Evolutionary conservation across 2,113 vertebrate genomes (phyloP).

Genomic region (Chloebia gouldiae): DNA sequence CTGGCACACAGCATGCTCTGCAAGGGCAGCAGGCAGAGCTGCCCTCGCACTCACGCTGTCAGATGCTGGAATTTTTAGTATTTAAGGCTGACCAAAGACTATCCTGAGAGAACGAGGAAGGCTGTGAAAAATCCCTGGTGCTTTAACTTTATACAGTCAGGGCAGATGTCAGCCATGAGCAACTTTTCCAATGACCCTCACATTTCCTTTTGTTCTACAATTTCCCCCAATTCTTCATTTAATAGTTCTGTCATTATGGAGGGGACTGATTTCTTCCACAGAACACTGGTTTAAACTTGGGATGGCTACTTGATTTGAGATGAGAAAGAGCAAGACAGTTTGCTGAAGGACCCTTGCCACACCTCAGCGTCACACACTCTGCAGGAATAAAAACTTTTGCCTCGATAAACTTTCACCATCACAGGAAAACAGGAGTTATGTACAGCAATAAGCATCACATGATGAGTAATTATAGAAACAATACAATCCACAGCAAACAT

Average conservation of each 20-base stretch:
- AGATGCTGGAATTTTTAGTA: slow-evolving; percentile 70
- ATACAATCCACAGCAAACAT: background rate
- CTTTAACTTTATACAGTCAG: slow-evolving; percentile 72
- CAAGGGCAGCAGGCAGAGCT: slow-evolving; percentile 24
- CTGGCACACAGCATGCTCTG: background rate
- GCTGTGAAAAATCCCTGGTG: slow-evolving; percentile 59
- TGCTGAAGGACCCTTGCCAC: background rate
- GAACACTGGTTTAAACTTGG: background rate
- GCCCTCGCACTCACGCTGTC: slow-evolving; percentile 29
- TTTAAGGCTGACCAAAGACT: slow-evolving; percentile 49
- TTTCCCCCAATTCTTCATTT: slow-evolving; percentile 3
- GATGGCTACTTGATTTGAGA: background rate
- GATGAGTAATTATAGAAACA: background rate
- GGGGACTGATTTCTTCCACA: background rate
- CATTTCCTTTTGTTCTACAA: background rate
- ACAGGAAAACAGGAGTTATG: background rate
- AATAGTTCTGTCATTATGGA: background rate
- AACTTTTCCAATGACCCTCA: slow-evolving; percentile 76
- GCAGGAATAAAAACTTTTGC: background rate
- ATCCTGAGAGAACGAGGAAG: slow-evolving; percentile 54
- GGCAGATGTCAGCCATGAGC: slow-evolving; percentile 57
- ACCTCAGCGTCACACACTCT: background rate
- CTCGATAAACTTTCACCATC: background rate
- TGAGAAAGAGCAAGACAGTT: background rate
- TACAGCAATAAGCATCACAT: background rate